Evolutionary conservation across 1,140 invertebrate genomes (phyloP).

Genomic region (Cardiocondyla obscurior): DNA sequence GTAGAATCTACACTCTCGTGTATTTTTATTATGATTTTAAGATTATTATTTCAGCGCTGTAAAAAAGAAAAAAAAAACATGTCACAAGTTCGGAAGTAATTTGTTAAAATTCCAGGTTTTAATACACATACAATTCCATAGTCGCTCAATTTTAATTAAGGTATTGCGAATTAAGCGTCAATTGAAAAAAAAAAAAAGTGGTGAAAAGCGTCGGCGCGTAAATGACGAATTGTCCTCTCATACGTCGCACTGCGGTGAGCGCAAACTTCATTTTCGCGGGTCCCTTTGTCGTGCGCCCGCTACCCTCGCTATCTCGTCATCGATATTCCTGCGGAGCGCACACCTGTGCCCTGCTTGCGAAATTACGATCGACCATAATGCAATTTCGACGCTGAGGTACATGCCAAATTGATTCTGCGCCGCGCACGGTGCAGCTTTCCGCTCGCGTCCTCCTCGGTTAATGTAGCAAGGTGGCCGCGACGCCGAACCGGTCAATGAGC

Average conservation of each 20-base stretch:
- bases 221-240: constrained; percentile 31
- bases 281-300: constrained; percentile 31
- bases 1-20: neutral
- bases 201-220: neutral
- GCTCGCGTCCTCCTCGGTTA: constrained; percentile 14
- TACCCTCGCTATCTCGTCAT: constrained; percentile 59
- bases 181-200: neutral
- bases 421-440: constrained; percentile 25
- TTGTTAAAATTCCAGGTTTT: neutral
- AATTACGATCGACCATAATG: constrained; percentile 75
- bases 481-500: constrained; percentile 3
- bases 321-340: constrained; percentile 62
- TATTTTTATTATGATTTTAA: neutral
- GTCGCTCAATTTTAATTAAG: neutral
- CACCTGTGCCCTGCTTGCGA: constrained; percentile 76
- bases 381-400: constrained; percentile 68
- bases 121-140: neutral
- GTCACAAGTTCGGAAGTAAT: neutral
- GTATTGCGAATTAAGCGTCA: neutral
- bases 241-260: constrained; percentile 15
- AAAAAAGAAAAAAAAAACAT: neutral
- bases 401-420: constrained; percentile 66
- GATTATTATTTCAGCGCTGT: neutral
- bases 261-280: constrained; percentile 20
- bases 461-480: neutral